phyloP scores from a whole-genome alignment of 2,888 invertebrate species.

The Oxytorus armatus region DNA sequence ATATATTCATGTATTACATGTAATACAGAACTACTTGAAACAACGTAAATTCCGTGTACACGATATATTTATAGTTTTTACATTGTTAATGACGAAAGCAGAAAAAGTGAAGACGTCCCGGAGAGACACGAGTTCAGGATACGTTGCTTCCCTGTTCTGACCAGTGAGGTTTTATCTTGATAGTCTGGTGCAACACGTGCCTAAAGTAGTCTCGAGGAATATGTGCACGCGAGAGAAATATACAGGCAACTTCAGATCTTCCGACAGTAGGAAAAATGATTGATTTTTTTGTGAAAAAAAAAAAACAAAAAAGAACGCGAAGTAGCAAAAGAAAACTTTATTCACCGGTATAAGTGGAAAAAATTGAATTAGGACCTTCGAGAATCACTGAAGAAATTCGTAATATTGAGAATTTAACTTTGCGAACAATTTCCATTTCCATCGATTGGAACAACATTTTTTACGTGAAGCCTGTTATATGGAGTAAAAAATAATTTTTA shows the following conservation, averaged over 20 bases:
- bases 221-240: constrained; percentile 21
- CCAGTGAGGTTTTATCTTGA: constrained; percentile 47
- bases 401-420: background rate
- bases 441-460: too few species aligned
- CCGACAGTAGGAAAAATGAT: background rate
- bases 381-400: too few species aligned
- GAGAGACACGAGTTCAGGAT: constrained; percentile 45
- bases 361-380: too few species aligned
- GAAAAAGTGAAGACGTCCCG: constrained; percentile 46
- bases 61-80: constrained; percentile 51
- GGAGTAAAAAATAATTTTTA: too few species aligned
- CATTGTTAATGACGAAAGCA: constrained; percentile 57
- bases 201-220: constrained; percentile 29
- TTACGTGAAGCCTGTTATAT: too few species aligned
- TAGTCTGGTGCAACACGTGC: constrained; percentile 56
- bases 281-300: background rate
- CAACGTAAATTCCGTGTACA: constrained; percentile 28
- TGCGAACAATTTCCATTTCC: too few species aligned
- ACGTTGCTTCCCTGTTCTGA: constrained; percentile 51
- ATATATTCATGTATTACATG: constrained; percentile 9
- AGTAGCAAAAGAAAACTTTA: background rate
- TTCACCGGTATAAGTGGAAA: background rate
- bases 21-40: constrained; percentile 47
- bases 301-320: background rate
- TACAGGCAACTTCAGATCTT: constrained; percentile 10